Evolutionary conservation across 2,888 invertebrate species (phyloP), one percentile per base, ranked within the genome.

Genomic region (Aleiodes alternator): DNA sequence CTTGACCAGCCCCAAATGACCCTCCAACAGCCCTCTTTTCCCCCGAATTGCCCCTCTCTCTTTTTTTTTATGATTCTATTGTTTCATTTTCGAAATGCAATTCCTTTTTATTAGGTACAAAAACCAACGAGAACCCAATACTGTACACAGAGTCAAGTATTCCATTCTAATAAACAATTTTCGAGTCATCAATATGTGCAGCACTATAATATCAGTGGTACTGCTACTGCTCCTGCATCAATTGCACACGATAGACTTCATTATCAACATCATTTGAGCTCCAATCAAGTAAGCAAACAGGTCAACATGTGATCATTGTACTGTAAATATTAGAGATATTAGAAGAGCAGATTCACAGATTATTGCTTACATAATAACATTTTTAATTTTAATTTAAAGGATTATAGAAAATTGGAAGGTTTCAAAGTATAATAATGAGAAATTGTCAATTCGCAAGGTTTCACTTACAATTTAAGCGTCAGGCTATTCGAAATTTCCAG

Each of bases 71-170:
- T 8, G 12, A 16, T 23, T 29, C 5, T 66, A 5, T 43, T 12
- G 16, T 23, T 34, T 34, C 4, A 48, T 48, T 48, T 16, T 14
- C 1, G 0, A 48, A 34, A 12, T 43, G 14, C 5, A 66, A 50
- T 23, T 14, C 14, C 48, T 66, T 50, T 23, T 23, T 23, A 23
- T 23, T 29, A 29, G 50, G 7, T 66, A 11, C 23, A 50, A 6
- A 50, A 66, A 66, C 11, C 23, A 16, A 16, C 12, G 66, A 23
- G 66, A 23, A 38, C 61, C 34, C 61, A 61, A 12, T 61, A 38
- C 38, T 38, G 14, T 61, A 38, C 16, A 9, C 59, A 59, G 31
- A 59, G 12, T n/a, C 61, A 61, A 61, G n/a, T 61, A 12, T n/a
- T 14, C 1, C 43, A 43, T 43, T 43, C 43, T 3, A 43, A 43